Conservation (phyloP, 2,113 vertebrate genomes). For the Erpornis zantholeuca region DNA sequence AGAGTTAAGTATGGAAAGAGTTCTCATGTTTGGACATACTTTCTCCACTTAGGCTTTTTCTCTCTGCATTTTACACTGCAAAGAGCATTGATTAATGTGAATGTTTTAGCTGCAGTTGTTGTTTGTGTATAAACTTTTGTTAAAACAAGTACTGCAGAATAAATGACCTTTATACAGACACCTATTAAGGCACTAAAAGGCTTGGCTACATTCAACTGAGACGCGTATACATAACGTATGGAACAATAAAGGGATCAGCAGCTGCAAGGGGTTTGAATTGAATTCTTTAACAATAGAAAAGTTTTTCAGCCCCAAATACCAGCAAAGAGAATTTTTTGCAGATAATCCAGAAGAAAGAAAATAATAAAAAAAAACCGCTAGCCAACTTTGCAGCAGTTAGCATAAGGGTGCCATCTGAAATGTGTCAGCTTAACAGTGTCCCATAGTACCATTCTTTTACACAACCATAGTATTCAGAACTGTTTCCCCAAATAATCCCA, state of each 20-base stretch:
- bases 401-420: constrained; percentile 81
- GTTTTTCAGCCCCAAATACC: constrained; percentile 80
- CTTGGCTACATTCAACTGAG: constrained; percentile 79
- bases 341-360: constrained; percentile 81
- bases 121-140: constrained; percentile 84
- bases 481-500: constrained; percentile 82
- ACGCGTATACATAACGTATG: constrained; percentile 69
- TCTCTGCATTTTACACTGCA: constrained; percentile 36
- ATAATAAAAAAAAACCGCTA: constrained; percentile 74
- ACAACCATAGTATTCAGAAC: constrained; percentile 76
- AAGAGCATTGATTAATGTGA: constrained; percentile 72
- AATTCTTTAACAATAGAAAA: constrained; percentile 81
- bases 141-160: constrained; percentile 77
- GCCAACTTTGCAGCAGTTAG: constrained; percentile 74
- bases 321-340: constrained; percentile 80
- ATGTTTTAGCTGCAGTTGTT: constrained; percentile 78
- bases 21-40: constrained; percentile 23
- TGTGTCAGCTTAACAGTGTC: constrained; percentile 77
- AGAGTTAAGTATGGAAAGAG: not conserved
- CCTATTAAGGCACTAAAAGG: constrained; percentile 82
- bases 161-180: constrained; percentile 82
- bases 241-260: constrained; percentile 80
- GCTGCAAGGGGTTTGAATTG: constrained; percentile 81
- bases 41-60: constrained; percentile 15
- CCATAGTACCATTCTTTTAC: constrained; percentile 71